Percentiles rank a stretch among this genome's conserved stretches.
These are phyloP conservation scores for Lamproptera curius DNA, from an alignment of 2,888 invertebrate genomes.

Conservation along the genomic window DNA sequence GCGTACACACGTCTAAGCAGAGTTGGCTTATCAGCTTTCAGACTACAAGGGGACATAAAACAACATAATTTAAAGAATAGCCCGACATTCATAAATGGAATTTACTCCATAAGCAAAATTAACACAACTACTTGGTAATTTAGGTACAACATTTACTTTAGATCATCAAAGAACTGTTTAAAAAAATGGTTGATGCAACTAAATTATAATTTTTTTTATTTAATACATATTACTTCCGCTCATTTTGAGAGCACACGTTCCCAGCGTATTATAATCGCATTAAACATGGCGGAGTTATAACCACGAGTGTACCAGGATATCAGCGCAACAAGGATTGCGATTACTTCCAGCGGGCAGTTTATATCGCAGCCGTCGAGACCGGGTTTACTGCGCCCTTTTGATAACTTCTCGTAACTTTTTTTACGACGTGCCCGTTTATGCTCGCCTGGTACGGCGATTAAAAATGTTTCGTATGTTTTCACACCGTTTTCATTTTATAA, in stretches of 20 bases:
- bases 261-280: not conserved
- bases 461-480: conserved; percentile 3
- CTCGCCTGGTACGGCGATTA: conserved; percentile 47
- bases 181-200: too few relatives aligned
- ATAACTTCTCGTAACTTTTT: conserved; percentile 66
- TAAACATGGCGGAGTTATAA: conserved; percentile 9
- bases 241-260: too few relatives aligned
- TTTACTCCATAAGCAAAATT: too few relatives aligned
- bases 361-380: conserved; percentile 46
- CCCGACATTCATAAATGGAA: too few relatives aligned
- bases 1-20: conserved; percentile 17
- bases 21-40: too few relatives aligned
- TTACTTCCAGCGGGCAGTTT: conserved; percentile 44
- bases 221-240: too few relatives aligned
- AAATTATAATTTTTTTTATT: too few relatives aligned
- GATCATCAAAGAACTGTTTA: too few relatives aligned
- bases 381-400: conserved; percentile 60
- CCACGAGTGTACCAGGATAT: conserved; percentile 25
- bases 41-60: too few relatives aligned
- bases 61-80: too few relatives aligned
- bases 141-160: too few relatives aligned
- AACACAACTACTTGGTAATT: too few relatives aligned
- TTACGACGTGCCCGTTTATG: conserved; percentile 58
- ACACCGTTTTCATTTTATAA: conserved; percentile 28
- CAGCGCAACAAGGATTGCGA: conserved; percentile 26